These are phyloP conservation scores for Heptranchias perlo DNA, from an alignment of 2,113 vertebrate species.

Conservation along the genomic window DNA sequence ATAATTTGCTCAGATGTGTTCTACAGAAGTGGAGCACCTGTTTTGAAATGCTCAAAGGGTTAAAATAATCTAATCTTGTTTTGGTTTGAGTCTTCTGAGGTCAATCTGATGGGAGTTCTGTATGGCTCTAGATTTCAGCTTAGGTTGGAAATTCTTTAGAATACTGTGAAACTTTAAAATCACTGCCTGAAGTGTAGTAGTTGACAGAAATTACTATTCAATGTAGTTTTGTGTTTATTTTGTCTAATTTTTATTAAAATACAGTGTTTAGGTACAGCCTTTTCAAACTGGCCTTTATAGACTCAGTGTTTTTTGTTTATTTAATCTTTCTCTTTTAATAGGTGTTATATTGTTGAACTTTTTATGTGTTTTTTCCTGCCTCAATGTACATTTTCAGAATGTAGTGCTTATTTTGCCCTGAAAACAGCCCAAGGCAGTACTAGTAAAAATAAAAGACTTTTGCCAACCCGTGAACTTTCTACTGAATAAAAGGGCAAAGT, in stretches of 20 bases:
- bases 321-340: neutral
- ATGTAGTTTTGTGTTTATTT: neutral
- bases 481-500: neutral
- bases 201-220: constrained; percentile 14
- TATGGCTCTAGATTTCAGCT: neutral
- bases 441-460: neutral
- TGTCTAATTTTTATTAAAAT: constrained; percentile 18
- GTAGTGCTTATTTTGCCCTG: neutral
- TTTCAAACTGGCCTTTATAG: neutral
- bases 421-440: neutral
- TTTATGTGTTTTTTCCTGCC: neutral
- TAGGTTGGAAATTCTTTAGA: constrained; percentile 28
- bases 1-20: neutral
- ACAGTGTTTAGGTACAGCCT: neutral
- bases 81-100: constrained; percentile 1
- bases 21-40: neutral
- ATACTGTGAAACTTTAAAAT: constrained; percentile 25
- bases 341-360: neutral
- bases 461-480: neutral
- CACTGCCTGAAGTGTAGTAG: constrained; percentile 24
- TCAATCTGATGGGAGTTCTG: neutral
- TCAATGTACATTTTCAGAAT: neutral
- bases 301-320: neutral
- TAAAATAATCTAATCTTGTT: neutral
- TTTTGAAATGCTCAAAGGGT: constrained; percentile 27